Evolutionary conservation across 2,113 vertebrate genomes (phyloP).

Genomic region (Climacteris rufus): DNA sequence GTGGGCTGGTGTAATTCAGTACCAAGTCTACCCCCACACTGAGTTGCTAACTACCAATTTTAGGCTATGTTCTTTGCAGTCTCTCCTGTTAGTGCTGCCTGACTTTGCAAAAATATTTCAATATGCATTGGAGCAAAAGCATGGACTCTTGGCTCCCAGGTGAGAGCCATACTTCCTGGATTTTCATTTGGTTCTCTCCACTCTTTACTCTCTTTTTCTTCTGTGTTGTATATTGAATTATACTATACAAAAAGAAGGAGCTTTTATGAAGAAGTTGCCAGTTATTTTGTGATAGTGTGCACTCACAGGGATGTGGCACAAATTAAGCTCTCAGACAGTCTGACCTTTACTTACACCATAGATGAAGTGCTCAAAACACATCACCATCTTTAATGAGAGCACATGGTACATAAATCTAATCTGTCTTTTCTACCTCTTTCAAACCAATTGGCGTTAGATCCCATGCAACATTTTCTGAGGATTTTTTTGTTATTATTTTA

Average conservation of each 20-base stretch:
- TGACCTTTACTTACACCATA: neutral
- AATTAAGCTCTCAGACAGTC: neutral
- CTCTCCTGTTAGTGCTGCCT: neutral
- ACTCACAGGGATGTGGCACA: neutral
- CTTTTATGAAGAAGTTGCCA: neutral
- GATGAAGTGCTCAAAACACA: neutral
- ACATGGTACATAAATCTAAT: neutral
- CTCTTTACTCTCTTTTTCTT: neutral
- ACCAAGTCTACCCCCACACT: neutral
- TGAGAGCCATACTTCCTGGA: neutral
- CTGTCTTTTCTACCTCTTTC: neutral
- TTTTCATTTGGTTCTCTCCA: neutral
- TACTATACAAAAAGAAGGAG: neutral
- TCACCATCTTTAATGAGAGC: neutral
- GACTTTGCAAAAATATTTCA: neutral
- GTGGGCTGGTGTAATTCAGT: neutral
- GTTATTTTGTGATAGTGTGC: neutral
- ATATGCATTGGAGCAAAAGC: neutral
- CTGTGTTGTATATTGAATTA: neutral
- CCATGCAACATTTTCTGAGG: neutral
- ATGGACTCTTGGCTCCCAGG: neutral
- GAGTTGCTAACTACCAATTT: neutral
- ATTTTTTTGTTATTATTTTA: neutral
- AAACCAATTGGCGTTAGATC: neutral
- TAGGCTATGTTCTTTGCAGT: neutral